A percentile compares a stretch with the other conserved stretches of the same genome.
Conservation (phyloP, 2,113 vertebrate species). For the Xiphias gladius region DNA sequence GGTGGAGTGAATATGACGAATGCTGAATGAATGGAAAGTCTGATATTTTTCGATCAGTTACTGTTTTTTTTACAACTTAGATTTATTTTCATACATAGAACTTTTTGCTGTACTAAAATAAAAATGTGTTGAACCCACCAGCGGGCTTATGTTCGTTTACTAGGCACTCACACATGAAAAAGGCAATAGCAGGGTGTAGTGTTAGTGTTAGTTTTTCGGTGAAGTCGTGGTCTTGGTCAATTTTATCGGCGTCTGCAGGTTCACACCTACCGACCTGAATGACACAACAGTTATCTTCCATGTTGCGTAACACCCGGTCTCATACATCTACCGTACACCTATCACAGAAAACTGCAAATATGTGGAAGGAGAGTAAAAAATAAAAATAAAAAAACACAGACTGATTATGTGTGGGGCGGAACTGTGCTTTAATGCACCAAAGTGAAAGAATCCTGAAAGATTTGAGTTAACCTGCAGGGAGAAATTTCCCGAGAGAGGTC, state of each 20-base stretch:
- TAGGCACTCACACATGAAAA: too few species aligned
- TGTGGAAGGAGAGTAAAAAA: not conserved
- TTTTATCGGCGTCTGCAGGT: not conserved
- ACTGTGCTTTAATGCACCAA: not conserved
- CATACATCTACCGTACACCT: not conserved
- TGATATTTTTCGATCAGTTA: constrained; percentile 50
- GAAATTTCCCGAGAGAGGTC: not conserved
- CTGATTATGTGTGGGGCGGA: constrained; percentile 17
- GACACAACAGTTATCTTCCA: not conserved
- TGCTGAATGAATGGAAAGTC: constrained; percentile 30
- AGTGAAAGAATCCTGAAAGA: not conserved
- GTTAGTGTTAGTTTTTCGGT: too few species aligned
- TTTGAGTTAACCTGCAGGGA: not conserved
- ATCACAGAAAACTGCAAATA: not conserved
- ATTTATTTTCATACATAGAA: constrained; percentile 69
- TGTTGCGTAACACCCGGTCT: not conserved
- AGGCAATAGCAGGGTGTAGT: not conserved
- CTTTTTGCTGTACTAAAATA: constrained; percentile 51
- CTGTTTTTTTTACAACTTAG: not conserved
- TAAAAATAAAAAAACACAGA: not conserved
- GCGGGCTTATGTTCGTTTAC: not conserved
- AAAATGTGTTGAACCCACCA: constrained; percentile 18
- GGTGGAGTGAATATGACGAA: constrained; percentile 22
- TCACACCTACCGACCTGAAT: not conserved
- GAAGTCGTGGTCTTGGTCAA: not conserved